Base-by-base conservation (phyloP, 2,113 vertebrate species). In the Amazona guildingii region DNA sequence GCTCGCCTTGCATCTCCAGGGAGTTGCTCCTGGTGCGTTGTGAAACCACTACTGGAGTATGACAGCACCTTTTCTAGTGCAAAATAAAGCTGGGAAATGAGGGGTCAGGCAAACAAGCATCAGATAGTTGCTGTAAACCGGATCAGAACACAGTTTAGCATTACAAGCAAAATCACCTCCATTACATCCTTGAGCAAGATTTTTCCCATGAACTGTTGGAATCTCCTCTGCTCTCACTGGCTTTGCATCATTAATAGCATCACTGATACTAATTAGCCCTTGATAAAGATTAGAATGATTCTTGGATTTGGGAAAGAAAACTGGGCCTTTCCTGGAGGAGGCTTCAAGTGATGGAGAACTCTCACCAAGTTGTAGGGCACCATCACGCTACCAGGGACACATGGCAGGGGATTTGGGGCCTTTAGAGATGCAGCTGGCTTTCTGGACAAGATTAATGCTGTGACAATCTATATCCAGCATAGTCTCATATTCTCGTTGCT, bases 61-160 rank as follows among this genome's bases (percentile, higher is more conserved):
- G 37, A 11, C 14, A 91, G 76, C 24, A 44, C 3, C 8, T 69
- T 62, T 80, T 37, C 27, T 29, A 35, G 10, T 63, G 20, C 20
- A 55, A 74, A 84, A 63, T 19, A 14, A 24, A 76, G 6, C 27
- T 85, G 24, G 4, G 11, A 43, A 83, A 39, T n/a, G 23, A 51
- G 13, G 1, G 1, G 3, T 4, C 21, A 19, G 13, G 12, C 9
- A 85, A 85, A 83, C 3, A 76, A 69, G 23, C 4, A 61, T 10
- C 24, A 89, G 5, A 2, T 25, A 14, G 6, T 15, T 55, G 39
- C 17, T 82, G 86, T 67, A 64, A 87, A 73, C 6, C 21, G 54
- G 13, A 4, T 79, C 62, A 76, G 6, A 82, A 49, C 4, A 11
- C 69, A 6, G 2, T 67, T 63, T 57, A 3, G 0, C 1, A 0